A percentile compares a stretch with the other conserved stretches of the same genome.
Evolutionary conservation across 2,113 vertebrate species (phyloP).

Genomic region (Oncorhynchus mykiss): DNA sequence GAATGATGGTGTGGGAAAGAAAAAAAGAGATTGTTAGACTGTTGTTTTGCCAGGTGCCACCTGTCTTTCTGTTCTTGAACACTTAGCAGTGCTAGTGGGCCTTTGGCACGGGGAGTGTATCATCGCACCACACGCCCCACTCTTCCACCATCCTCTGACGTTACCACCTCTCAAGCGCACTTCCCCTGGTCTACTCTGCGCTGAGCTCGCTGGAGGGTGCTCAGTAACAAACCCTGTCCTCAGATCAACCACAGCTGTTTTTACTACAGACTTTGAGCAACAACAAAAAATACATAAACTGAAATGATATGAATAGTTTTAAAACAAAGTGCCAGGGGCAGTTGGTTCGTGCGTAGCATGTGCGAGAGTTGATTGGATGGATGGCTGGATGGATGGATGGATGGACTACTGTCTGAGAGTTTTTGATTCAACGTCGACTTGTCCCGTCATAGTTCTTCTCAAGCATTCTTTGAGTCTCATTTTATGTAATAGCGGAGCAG

Average conservation of each 20-base stretch:
- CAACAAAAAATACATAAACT: constrained; percentile 48
- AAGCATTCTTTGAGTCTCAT: constrained; percentile 30
- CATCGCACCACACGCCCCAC: constrained; percentile 80
- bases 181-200: constrained; percentile 7
- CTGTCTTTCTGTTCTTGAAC: constrained; percentile 67
- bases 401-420: constrained; percentile 75
- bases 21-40: constrained; percentile 64
- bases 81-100: constrained; percentile 74
- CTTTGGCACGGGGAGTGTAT: constrained; percentile 64
- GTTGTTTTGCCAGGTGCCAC: constrained; percentile 79
- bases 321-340: constrained; percentile 71
- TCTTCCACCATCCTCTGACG: constrained; percentile 67
- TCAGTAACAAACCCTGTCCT: constrained; percentile 53
- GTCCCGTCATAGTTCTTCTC: constrained; percentile 44
- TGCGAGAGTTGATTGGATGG: constrained; percentile 34
- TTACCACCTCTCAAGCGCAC: constrained; percentile 60
- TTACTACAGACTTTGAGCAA: constrained; percentile 45
- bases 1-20: constrained; percentile 52
- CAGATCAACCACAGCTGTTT: constrained; percentile 65
- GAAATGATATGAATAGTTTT: constrained; percentile 66
- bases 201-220: constrained; percentile 63
- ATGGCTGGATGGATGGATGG: constrained; percentile 61
- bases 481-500: constrained; percentile 70
- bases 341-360: constrained; percentile 54
- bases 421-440: constrained; percentile 40